Percentiles rank a stretch among this genome's conserved stretches.
phyloP scores from a whole-genome alignment of 2,888 invertebrate genomes.

The Hermaeophaga mercurialis region DNA sequence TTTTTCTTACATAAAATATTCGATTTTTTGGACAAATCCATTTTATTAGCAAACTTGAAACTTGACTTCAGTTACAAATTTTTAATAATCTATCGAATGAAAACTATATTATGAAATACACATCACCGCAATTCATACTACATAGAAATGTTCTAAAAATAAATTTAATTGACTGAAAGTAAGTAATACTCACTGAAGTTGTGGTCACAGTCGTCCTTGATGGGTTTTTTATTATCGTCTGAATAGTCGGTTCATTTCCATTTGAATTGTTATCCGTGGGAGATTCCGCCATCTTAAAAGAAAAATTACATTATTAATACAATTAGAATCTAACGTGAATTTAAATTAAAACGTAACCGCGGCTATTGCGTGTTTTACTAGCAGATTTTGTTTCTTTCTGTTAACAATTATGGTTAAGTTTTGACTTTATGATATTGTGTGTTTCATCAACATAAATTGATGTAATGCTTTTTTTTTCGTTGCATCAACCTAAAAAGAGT shows the following conservation, averaged over 20 bases:
- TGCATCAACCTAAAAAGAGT: too few relatives aligned
- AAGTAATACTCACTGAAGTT: slow-evolving; percentile 48
- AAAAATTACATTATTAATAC: slow-evolving; percentile 10
- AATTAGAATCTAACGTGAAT: neutral
- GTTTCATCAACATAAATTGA: too few relatives aligned
- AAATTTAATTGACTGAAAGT: slow-evolving; percentile 19
- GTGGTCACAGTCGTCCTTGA: slow-evolving; percentile 50
- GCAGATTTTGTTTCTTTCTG: too few relatives aligned
- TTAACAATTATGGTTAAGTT: too few relatives aligned
- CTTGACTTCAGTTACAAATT: too few relatives aligned
- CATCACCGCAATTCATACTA: neutral
- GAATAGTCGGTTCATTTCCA: slow-evolving; percentile 49
- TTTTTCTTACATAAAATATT: too few relatives aligned
- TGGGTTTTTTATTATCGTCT: slow-evolving; percentile 46
- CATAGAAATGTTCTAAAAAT: neutral
- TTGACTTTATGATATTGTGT: too few relatives aligned
- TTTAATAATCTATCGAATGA: too few relatives aligned
- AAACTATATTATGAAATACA: too few relatives aligned
- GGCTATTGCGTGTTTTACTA: neutral
- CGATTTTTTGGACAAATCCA: too few relatives aligned
- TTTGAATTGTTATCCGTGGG: slow-evolving; percentile 50
- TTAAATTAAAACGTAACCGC: neutral
- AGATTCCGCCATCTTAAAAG: slow-evolving; percentile 54
- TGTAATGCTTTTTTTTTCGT: too few relatives aligned
- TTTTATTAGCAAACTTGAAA: too few relatives aligned